Evolutionary conservation across 64 coral and sea anemone genomes (phyloP).

Genomic region (Montipora efflorescens): DNA sequence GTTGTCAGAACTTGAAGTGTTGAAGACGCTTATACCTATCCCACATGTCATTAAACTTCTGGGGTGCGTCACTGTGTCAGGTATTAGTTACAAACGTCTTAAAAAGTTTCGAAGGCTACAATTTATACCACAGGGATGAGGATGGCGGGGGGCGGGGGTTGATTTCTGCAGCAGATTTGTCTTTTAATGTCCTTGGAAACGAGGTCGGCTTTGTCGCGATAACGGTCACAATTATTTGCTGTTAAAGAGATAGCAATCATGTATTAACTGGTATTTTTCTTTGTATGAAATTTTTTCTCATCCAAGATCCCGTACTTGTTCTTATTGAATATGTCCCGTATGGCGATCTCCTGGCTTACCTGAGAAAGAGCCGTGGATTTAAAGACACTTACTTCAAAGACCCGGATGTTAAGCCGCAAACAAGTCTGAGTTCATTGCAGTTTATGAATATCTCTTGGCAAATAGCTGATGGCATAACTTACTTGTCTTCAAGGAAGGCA

Average conservation of each 20-base stretch:
- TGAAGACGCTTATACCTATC: constrained; percentile 40
- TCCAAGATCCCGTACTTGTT: constrained; percentile 55
- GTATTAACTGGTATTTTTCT: too few species aligned
- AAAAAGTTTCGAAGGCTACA: too few species aligned
- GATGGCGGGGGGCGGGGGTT: too few species aligned
- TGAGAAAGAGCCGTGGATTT: constrained; percentile 78
- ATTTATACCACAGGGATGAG: too few species aligned
- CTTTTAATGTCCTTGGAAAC: too few species aligned
- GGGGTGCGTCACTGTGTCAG: constrained; percentile 39
- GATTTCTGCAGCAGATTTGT: too few species aligned
- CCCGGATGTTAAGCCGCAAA: constrained; percentile 67
- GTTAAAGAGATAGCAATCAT: too few species aligned
- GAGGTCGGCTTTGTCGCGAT: too few species aligned
- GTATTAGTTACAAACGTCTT: neutral
- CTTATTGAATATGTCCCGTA: constrained; percentile 70
- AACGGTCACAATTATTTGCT: too few species aligned
- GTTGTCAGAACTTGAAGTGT: constrained; percentile 37
- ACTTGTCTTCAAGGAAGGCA: constrained; percentile 68
- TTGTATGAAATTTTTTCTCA: neutral
- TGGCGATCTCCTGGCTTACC: constrained; percentile 74
- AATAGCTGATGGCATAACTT: constrained; percentile 64
- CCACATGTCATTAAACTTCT: constrained; percentile 20
- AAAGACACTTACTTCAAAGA: constrained; percentile 69
- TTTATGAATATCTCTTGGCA: constrained; percentile 71
- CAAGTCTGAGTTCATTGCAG: constrained; percentile 41